Evolutionary conservation across 2,797 vertebrate species (phyloP), one percentile per base, ranked within the genome.

Genomic region (Galago senegalensis): DNA sequence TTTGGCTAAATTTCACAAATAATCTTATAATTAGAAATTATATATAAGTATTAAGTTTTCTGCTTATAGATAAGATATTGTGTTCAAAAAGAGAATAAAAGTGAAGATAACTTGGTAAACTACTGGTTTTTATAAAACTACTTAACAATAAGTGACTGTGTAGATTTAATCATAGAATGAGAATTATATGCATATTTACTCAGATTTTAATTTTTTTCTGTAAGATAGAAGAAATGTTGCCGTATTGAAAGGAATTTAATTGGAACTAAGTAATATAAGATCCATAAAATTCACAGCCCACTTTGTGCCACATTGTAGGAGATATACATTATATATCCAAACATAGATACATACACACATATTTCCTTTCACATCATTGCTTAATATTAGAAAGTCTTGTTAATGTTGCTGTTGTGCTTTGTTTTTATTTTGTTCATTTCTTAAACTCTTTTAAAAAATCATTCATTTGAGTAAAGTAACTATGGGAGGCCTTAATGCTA

Each of bases 1-100:
- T 46, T 86, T 58, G 58, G 65, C 16, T 81, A 49, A 87, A 90
- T 90, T 94, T 95, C 65, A 43, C n/a, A 65, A 89, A 46, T 43
- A 95, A 37, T 61, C 18, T 23, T 77, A 23, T 79, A 87, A n/a
- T 60, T 61, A 1, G 14, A 37, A 77, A 23, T 70, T 76, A 40
- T 9, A 60, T 56, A 34, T 13, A 67, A 3, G 6, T 56, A 23
- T 53, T 37, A n/a, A 4, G 20, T 82, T 67, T 91, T 86, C 69
- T 77, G 6, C 67, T 86, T 73, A 73, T 25, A 85, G 12, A n/a
- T 72, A 87, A 85, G 13, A 29, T 27, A 81, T 49, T 60, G 21
- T 89, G 31, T 20, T 46, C 2, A 25, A 25, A 65, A 93, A 37
- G 18, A n/a, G 29, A 76, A 76, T 37, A n/a, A 58, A 77, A 34